Evolutionary conservation across 1,140 invertebrate species (phyloP).

Genomic region (Penaeus japonicus): DNA sequence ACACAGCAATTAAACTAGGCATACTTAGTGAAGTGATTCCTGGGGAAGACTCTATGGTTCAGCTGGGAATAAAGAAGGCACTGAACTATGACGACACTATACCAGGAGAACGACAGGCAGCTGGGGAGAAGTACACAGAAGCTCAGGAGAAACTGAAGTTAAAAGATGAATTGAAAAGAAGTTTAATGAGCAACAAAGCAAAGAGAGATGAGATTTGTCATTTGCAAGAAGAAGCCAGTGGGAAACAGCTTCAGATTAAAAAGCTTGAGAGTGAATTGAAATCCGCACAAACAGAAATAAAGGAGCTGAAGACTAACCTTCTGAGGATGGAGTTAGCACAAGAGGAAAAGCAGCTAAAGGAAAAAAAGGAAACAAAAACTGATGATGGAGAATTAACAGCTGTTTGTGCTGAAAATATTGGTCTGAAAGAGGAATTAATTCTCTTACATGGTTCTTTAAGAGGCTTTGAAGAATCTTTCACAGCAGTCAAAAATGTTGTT

Average conservation of each 20-base stretch:
- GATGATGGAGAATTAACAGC: neutral
- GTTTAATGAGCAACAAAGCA: slow-evolving; percentile 46
- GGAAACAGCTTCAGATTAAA: slow-evolving; percentile 11
- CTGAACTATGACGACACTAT: slow-evolving; percentile 42
- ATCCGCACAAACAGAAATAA: slow-evolving; percentile 34
- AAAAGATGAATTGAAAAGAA: slow-evolving; percentile 48
- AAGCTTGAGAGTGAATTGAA: slow-evolving; percentile 31
- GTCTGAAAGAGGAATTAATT: slow-evolving; percentile 38
- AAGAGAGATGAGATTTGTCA: slow-evolving; percentile 37
- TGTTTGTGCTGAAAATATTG: slow-evolving; percentile 33
- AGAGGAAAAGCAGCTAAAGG: neutral
- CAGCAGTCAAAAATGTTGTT: slow-evolving; percentile 14
- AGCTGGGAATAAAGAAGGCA: slow-evolving; percentile 37
- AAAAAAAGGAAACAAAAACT: neutral
- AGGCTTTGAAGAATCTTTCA: neutral
- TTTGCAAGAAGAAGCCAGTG: slow-evolving; percentile 23
- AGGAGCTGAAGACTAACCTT: slow-evolving; percentile 1
- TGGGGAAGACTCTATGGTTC: slow-evolving; percentile 35
- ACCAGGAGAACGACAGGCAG: neutral
- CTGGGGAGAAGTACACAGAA: neutral
- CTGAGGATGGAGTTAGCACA: slow-evolving; percentile 36
- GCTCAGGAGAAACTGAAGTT: slow-evolving; percentile 17
- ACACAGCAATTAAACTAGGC: slow-evolving; percentile 43
- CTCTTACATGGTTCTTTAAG: neutral
- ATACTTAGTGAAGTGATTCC: slow-evolving; percentile 30